Evolutionary conservation across 2,797 vertebrate genomes (phyloP).

Genomic region (Leptatherina wallacei): DNA sequence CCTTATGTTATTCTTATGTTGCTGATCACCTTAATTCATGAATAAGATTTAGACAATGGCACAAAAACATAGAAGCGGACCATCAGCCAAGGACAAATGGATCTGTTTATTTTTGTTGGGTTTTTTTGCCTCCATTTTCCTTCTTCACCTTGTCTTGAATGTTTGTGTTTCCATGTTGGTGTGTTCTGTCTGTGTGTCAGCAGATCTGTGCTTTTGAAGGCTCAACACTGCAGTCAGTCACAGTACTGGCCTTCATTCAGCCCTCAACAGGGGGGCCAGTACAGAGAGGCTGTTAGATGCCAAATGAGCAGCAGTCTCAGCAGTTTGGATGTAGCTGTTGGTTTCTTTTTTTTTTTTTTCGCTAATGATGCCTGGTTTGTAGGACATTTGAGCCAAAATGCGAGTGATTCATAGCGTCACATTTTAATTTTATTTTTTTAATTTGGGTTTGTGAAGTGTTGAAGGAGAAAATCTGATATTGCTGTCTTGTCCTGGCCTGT

Average conservation of each 20-base stretch:
- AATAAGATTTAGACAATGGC: background rate
- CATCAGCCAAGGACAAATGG: background rate
- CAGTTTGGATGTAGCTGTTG: constrained; percentile 29
- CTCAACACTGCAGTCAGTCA: constrained; percentile 50
- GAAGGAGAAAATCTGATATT: background rate
- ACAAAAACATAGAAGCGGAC: background rate
- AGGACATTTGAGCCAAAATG: constrained; percentile 25
- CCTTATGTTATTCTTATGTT: background rate
- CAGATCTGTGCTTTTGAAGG: constrained; percentile 31
- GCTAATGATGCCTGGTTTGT: constrained; percentile 40
- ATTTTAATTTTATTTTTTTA: background rate
- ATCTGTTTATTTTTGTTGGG: background rate
- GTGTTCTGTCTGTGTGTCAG: constrained; percentile 4
- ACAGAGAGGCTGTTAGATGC: constrained; percentile 48
- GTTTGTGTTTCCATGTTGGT: background rate
- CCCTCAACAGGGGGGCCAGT: constrained; percentile 41
- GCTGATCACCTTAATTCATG: background rate
- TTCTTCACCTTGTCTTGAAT: background rate
- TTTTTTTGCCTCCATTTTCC: background rate
- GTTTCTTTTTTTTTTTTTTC: constrained; percentile 10
- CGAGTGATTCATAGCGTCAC: constrained; percentile 1
- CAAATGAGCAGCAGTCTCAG: constrained; percentile 48
- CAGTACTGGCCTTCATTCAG: constrained; percentile 50
- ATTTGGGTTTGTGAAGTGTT: background rate
- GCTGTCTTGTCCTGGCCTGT: background rate